A percentile compares a stretch with the other conserved stretches of the same genome.
phyloP scores from a whole-genome alignment of 1,140 invertebrate species.

The Armadillidium nasatum region DNA sequence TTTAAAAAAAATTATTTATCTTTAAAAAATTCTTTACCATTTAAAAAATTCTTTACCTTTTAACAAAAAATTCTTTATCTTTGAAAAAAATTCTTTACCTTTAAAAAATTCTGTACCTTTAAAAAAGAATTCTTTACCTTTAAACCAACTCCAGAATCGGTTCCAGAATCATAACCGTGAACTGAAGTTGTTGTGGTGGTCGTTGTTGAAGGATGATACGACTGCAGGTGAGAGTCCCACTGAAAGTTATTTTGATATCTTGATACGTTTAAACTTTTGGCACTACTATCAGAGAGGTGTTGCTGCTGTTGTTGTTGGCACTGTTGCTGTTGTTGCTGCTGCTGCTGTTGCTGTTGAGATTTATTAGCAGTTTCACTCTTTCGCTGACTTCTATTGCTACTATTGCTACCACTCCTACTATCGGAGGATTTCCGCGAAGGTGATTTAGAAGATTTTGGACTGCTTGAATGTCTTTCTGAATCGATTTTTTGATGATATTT shows the following conservation, averaged over 20 bases:
- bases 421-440: slow-evolving; percentile 33
- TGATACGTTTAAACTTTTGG: slow-evolving; percentile 16
- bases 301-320: slow-evolving; percentile 21
- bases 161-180: slow-evolving; percentile 43
- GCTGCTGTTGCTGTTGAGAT: slow-evolving; percentile 28
- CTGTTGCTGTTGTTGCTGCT: slow-evolving; percentile 22
- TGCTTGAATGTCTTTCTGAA: slow-evolving; percentile 33
- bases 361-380: neutral
- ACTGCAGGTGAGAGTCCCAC: slow-evolving; percentile 38
- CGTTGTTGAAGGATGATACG: slow-evolving; percentile 22
- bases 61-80: neutral
- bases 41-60: too few species aligned
- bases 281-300: slow-evolving; percentile 27
- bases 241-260: slow-evolving; percentile 34
- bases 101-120: too few species aligned
- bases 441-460: slow-evolving; percentile 35
- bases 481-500: slow-evolving; percentile 36
- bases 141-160: slow-evolving; percentile 42
- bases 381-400: slow-evolving; percentile 30
- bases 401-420: slow-evolving; percentile 26
- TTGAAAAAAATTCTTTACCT: slow-evolving; percentile 53
- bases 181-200: neutral
- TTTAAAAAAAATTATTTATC: slow-evolving; percentile 14
- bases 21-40: too few species aligned
- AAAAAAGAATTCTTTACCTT: slow-evolving; percentile 32